A percentile compares a stretch with the other conserved stretches of the same genome.
Evolutionary conservation across 2,888 invertebrate species (phyloP).

Genomic region (Catocala sponsa): DNA sequence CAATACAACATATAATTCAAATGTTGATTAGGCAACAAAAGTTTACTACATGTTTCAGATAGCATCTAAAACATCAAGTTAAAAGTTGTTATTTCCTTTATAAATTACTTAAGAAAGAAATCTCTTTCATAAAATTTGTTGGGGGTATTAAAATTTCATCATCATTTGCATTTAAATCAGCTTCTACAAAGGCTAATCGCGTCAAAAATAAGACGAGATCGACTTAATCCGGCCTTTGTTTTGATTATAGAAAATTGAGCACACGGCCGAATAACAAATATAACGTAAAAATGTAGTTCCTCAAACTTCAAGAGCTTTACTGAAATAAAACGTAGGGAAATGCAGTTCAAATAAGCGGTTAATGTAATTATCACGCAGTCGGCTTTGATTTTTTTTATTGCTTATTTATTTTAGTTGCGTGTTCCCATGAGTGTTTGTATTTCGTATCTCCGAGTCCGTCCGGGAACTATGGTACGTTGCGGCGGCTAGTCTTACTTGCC

Average conservation of each 20-base stretch:
- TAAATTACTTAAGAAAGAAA: conserved; percentile 8
- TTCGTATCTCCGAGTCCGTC: conserved; percentile 52
- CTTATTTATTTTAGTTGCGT: conserved; percentile 39
- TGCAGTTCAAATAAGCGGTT: conserved; percentile 3
- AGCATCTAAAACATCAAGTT: too few species aligned
- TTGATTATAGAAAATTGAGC: conserved; percentile 19
- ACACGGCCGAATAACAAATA: conserved; percentile 5
- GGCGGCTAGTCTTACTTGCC: conserved; percentile 56
- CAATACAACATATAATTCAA: conserved; percentile 37
- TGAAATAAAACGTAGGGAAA: conserved; percentile 1
- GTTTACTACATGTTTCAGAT: not conserved
- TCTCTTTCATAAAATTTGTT: conserved; percentile 9
- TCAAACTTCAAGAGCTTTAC: not conserved
- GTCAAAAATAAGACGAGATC: conserved; percentile 10
- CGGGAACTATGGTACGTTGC: conserved; percentile 65
- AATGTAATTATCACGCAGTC: conserved; percentile 19
- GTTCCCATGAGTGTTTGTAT: conserved; percentile 44
- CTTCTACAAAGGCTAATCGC: conserved; percentile 8
- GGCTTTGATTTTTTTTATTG: conserved; percentile 11
- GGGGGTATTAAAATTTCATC: conserved; percentile 9
- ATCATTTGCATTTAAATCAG: conserved; percentile 22
- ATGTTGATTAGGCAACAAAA: conserved; percentile 27
- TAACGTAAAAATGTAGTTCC: not conserved
- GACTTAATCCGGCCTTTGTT: conserved; percentile 8
- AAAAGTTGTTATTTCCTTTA: not conserved